Percentiles rank a stretch among this genome's conserved stretches.
These are phyloP conservation scores for Toxonevra muliebris DNA, from an alignment of 2,888 invertebrate species.

Conservation along the genomic window DNA sequence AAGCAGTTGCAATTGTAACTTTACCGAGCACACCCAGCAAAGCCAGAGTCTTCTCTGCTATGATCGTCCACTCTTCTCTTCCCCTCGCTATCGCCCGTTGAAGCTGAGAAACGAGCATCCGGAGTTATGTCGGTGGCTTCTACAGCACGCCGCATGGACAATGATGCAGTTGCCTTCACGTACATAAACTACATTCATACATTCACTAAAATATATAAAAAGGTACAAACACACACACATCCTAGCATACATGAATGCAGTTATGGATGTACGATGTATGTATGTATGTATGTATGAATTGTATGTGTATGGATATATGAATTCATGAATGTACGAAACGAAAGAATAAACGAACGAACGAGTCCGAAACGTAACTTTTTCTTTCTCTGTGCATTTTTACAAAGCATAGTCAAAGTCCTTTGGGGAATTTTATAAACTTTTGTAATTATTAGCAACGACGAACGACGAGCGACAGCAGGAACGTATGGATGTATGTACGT, in stretches of 20 bases:
- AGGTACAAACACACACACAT: neutral
- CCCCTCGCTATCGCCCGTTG: neutral
- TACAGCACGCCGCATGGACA: slow-evolving; percentile 6
- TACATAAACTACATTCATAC: slow-evolving; percentile 14
- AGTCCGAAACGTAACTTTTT: slow-evolving; percentile 33
- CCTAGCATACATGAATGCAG: neutral
- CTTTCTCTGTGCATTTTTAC: slow-evolving; percentile 34
- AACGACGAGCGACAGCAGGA: slow-evolving; percentile 46
- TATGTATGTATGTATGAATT: slow-evolving; percentile 10
- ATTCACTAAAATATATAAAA: slow-evolving; percentile 1
- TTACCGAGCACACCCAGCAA: neutral
- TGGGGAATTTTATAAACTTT: slow-evolving; percentile 51
- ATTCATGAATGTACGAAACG: slow-evolving; percentile 6
- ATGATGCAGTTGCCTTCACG: slow-evolving; percentile 6
- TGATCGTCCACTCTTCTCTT: too few species aligned
- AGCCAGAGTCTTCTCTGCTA: neutral
- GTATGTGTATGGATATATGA: slow-evolving; percentile 1
- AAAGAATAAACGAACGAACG: neutral
- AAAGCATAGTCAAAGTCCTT: slow-evolving; percentile 39
- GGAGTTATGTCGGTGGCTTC: slow-evolving; percentile 9
- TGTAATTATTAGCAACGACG: slow-evolving; percentile 56
- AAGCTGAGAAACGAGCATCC: slow-evolving; percentile 14
- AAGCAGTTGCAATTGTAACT: slow-evolving; percentile 22
- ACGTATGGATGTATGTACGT: too few species aligned
- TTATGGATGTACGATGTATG: slow-evolving; percentile 3